Base-by-base conservation (phyloP, 2,113 vertebrate species). In the Chaetops frenatus region DNA sequence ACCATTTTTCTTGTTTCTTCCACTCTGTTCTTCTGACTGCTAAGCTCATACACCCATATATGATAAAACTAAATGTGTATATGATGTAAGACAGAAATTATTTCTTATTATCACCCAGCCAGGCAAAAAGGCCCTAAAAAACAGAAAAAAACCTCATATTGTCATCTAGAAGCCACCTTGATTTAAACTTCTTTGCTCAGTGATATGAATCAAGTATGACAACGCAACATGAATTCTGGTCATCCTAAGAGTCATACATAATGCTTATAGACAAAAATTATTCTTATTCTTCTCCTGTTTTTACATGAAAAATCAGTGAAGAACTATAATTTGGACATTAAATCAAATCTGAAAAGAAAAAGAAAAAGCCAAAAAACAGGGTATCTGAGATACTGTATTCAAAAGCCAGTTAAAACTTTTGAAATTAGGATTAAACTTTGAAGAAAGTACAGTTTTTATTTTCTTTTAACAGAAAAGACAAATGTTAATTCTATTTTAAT, bases 281-380 rank as follows among this genome's bases (percentile, higher is more conserved):
- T 70, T 29, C 15, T 36, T 79, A 73, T 48, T 81, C 42, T 84
- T 4, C 25, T 67, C 11, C 53, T 60, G 3, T 22, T 44, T 66
- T 11, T 47, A 15, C 28, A 51, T 51, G 21, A 88, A 60, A 80
- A 88, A 15, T 64, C 28, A 64, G 18, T 24, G 33, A 71, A 90
- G 38, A 65, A 15, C 4, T 40, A 11, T n/a, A 42, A 83, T 47
- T 61, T 73, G 3, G 25, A 47, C 4, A 42, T 72, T 77, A 72
- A 71, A 90, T 54, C 6, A 23, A 53, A 48, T 13, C 7, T 77
- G 6, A 42, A 45, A 78, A 35, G 3, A 27, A 48, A 35, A 54
- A 4, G 21, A 14, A 16, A 18, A 29, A 2, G 5, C 3, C 29
- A 3, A 15, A 50, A 74, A 14, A 0, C 7, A 33, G 18, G 7